Evolutionary conservation across 2,888 invertebrate genomes (phyloP), one percentile per base, ranked within the genome.

Genomic region (Polyploca ridens): DNA sequence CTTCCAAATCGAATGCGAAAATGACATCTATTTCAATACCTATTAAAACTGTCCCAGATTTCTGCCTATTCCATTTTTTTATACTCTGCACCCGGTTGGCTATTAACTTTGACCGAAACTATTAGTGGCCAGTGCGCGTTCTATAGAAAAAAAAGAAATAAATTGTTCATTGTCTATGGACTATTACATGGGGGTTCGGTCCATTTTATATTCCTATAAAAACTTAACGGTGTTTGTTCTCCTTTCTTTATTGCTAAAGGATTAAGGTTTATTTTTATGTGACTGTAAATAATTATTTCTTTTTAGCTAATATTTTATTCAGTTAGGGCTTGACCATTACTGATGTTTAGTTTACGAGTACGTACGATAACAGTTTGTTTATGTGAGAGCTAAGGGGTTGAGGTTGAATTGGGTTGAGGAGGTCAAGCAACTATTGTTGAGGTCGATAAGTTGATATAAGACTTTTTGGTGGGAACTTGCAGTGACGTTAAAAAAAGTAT

Each of bases 141-240:
- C 66, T 73, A 64, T 65, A 66, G 64, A 71, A 71, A 77, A 72
- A 69, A 38, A 63, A 27, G 49, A 62, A 49, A 62, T 61, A 78
- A 82, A 81, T 77, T 79, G 80, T 79, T 69, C 78, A 82, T 87
- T 85, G 84, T 87, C 84, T 84, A 77, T 82, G 72, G 71, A 69
- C 54, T 54, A 76, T 80, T 77, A 81, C 75, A 79, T 82, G 79
- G 85, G 85, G 85, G 72, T 67, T 72, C 57, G 72, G 76, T 74
- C 75, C 74, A 78, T 78, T 73, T 74, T 68, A 72, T 72, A 75
- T 76, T 76, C 71, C 62, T 66, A 66, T 66, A 65, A 64, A 65
- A 65, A 58, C 61, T 66, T 64, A 70, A 68, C 67, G 67, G 61
- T 41, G 58, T 61, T 65, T 64, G 68, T 65, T 70, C 33, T 66